Evolutionary conservation across 2,888 invertebrate genomes (phyloP).

Genomic region (Drosophila picticornis): DNA sequence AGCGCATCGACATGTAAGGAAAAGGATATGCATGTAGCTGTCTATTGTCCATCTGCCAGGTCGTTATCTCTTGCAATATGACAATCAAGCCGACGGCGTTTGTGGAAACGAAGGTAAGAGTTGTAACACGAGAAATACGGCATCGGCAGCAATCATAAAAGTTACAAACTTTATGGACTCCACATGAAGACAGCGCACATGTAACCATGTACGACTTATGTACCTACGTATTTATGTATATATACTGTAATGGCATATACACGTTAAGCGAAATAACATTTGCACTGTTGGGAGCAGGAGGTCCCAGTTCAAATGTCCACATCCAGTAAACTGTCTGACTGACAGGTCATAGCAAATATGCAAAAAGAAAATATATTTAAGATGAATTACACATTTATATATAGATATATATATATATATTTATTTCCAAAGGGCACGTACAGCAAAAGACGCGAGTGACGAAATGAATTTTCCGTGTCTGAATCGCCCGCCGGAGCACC

Average conservation of each 20-base stretch:
- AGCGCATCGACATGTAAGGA: slow-evolving; percentile 56
- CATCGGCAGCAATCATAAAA: slow-evolving; percentile 55
- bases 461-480: slow-evolving; percentile 17
- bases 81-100: slow-evolving; percentile 63
- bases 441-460: slow-evolving; percentile 15
- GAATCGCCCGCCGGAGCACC: not conserved
- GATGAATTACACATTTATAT: slow-evolving; percentile 57
- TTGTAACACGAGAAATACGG: slow-evolving; percentile 1
- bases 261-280: slow-evolving; percentile 65
- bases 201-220: not conserved
- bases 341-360: slow-evolving; percentile 57
- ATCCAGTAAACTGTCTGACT: slow-evolving; percentile 21
- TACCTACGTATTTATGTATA: slow-evolving; percentile 2
- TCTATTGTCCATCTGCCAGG: slow-evolving; percentile 61
- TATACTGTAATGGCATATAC: slow-evolving; percentile 57
- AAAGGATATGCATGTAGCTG: slow-evolving; percentile 53
- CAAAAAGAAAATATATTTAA: slow-evolving; percentile 70
- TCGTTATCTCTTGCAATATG: slow-evolving; percentile 72
- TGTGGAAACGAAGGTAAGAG: slow-evolving; percentile 22
- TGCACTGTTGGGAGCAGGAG: slow-evolving; percentile 27
- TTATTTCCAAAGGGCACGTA: slow-evolving; percentile 17
- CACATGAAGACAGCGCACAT: slow-evolving; percentile 1
- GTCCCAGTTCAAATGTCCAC: slow-evolving; percentile 15
- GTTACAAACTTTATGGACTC: slow-evolving; percentile 57
- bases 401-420: not conserved